Base-by-base conservation (phyloP, 1,140 invertebrate species). In the Papilio xuthus region DNA sequence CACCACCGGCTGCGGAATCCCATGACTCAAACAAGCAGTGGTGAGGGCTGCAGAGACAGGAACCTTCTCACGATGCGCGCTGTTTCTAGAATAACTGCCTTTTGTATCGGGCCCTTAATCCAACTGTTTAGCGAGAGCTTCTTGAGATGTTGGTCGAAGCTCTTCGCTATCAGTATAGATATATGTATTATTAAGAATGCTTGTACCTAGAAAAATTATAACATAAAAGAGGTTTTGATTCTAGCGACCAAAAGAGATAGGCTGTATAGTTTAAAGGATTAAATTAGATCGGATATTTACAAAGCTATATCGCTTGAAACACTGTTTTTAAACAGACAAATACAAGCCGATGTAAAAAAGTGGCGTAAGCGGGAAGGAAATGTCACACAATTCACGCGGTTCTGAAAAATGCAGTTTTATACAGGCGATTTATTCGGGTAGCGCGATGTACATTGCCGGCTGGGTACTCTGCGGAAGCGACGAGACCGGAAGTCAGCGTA, bases 401-500 rank as follows among this genome's bases (percentile, higher is more conserved):
- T 67, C 77, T 79, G 82, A 83, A 83, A 83, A 83, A 83, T 83
- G 82, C 82, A 83, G 74, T 81, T 79, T 79, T 80, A 78, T 74
- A 47, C 82, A 77, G 42, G 42, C 82, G 79, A 81, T 83, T 83
- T 83, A 81, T 81, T 80, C 72, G 37, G 37, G 2, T n/a, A 74
- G 37, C 76, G 67, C 73, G 42, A n/a, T 79, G 75, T 84, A 83
- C 83, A 84, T 81, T 44, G 83, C 81, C 71, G 73, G 63, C 26
- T 81, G 12, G 69, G 79, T 80, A 72, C 78, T 74, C 37, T 70
- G 75, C 82, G 83, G 81, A 83, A 84, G 74, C 41, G 53, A 23
- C 47, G 63, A 47, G 74, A 41, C 81, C 83, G 83, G 83, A 84
- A 80, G 77, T 28, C 15, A 15, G 60, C 53, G 76, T 77, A 84